A percentile compares a stretch with the other conserved stretches of the same genome.
Conservation (phyloP, 2,797 vertebrate species). For the Muscicapa striata region DNA sequence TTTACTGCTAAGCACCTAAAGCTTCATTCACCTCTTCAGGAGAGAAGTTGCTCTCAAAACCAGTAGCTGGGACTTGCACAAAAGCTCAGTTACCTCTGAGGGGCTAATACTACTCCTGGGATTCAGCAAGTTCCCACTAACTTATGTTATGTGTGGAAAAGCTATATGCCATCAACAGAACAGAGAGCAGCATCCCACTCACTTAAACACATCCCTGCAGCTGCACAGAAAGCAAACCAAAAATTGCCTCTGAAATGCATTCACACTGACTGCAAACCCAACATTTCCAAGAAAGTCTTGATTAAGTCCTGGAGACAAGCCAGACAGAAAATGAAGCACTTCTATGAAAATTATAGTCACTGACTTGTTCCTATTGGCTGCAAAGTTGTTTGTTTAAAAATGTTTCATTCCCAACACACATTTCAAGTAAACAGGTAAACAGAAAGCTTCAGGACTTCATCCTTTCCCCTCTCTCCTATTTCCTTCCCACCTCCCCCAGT, state of each 20-base stretch:
- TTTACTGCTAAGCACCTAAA: background rate
- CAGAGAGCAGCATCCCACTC: background rate
- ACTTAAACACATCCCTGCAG: background rate
- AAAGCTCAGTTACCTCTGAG: background rate
- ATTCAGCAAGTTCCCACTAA: background rate
- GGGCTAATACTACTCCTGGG: background rate
- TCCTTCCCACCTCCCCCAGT: background rate
- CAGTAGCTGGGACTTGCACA: background rate
- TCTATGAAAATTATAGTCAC: background rate
- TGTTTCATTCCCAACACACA: background rate
- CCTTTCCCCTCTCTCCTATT: background rate
- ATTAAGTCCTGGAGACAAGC: constrained; percentile 8
- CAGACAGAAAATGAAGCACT: background rate
- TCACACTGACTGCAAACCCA: background rate
- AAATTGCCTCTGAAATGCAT: background rate
- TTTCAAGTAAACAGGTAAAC: background rate
- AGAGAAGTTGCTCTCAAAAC: background rate
- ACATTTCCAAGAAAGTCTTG: background rate
- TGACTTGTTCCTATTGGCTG: background rate
- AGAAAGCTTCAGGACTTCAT: background rate
- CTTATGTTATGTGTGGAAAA: background rate
- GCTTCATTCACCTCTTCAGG: background rate
- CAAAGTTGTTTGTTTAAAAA: background rate
- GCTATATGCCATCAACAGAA: background rate
- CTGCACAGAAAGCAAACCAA: background rate